Conservation (phyloP, 2,797 vertebrate genomes). For the Pteronotus mesoamericanus region DNA sequence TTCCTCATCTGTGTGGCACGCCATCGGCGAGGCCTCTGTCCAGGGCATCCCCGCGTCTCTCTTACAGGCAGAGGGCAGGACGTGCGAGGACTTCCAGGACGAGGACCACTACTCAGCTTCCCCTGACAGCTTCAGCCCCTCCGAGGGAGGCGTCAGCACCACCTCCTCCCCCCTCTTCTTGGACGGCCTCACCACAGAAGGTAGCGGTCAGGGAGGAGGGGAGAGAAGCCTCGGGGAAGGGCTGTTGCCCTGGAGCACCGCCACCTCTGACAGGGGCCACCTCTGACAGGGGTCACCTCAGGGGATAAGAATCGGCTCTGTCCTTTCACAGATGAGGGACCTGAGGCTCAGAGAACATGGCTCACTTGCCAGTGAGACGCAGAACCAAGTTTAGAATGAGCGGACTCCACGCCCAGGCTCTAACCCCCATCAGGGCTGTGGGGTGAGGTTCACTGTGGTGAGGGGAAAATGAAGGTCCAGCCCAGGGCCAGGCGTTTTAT, state of each 20-base stretch:
- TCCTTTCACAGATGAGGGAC: not conserved
- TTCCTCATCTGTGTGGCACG: accelerated
- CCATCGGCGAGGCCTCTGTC: not conserved
- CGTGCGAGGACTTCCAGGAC: constrained; percentile 87
- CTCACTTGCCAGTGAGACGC: not conserved
- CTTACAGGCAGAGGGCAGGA: constrained; percentile 84
- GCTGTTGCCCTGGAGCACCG: accelerated
- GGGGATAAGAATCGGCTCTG: not conserved
- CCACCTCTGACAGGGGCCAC: not conserved
- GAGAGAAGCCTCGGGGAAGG: not conserved
- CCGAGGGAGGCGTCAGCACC: constrained; percentile 71
- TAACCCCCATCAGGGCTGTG: accelerated
- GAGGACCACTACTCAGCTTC: constrained; percentile 76
- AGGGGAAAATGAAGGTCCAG: not conserved
- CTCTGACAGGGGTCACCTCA: not conserved
- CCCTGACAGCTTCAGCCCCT: constrained; percentile 72
- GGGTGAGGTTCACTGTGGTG: not conserved
- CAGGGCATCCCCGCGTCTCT: not conserved
- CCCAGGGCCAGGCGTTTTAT: not conserved
- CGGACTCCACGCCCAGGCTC: not conserved
- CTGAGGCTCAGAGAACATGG: not conserved
- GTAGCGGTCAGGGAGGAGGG: constrained; percentile 69
- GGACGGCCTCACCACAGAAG: constrained; percentile 87
- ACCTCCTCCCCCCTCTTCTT: constrained; percentile 76
- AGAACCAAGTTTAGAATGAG: not conserved